Evolutionary conservation across 2,113 vertebrate genomes (phyloP).

Genomic region (Bostrychus sinensis): DNA sequence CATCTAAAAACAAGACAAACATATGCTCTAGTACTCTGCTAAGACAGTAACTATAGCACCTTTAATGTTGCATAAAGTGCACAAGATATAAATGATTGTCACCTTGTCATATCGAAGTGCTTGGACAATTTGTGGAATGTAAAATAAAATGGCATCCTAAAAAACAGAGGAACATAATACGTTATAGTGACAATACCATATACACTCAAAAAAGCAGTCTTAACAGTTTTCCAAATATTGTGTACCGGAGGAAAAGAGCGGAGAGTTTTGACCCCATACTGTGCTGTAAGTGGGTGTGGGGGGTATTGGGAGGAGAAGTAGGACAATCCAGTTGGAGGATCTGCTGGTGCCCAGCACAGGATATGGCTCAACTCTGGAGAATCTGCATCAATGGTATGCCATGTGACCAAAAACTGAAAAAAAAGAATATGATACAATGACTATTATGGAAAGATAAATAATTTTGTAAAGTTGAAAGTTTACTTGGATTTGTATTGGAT

Average conservation of each 20-base stretch:
- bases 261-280: slow-evolving; percentile 95
- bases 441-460: not conserved
- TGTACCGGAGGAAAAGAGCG: slow-evolving; percentile 94
- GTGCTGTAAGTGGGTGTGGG: slow-evolving; percentile 94
- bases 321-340: slow-evolving; percentile 95
- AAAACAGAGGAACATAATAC: slow-evolving; percentile 17
- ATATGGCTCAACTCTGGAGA: slow-evolving; percentile 95
- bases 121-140: slow-evolving; percentile 98
- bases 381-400: slow-evolving; percentile 96
- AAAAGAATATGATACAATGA: not conserved
- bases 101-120: slow-evolving; percentile 97
- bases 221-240: not conserved
- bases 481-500: too few relatives aligned
- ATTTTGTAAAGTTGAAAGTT: not conserved
- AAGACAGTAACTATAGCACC: not conserved
- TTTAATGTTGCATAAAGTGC: not conserved
- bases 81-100: slow-evolving; percentile 31
- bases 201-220: not conserved
- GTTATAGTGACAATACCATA: not conserved
- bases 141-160: slow-evolving; percentile 97
- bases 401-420: slow-evolving; percentile 92
- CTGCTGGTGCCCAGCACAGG: slow-evolving; percentile 92
- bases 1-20: slow-evolving; percentile 80
- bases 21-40: not conserved
- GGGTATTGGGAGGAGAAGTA: slow-evolving; percentile 98